Base-by-base conservation (phyloP, 1,140 invertebrate species). In the Goniozus legneri region DNA sequence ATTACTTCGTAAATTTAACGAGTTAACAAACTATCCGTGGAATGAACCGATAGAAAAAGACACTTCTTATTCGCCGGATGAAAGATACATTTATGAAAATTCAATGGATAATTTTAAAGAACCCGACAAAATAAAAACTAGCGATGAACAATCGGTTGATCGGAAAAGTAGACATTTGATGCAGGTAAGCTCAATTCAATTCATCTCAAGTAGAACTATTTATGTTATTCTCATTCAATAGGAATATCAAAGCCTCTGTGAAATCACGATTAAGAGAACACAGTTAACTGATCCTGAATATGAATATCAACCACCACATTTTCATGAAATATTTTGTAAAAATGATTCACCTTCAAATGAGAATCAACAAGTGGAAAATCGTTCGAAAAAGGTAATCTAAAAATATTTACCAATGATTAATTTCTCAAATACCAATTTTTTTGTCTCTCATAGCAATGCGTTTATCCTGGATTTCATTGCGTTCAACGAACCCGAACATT, bases 241-340 rank as follows among this genome's bases (percentile, higher is more conserved):
- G 76, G 67, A 73, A 34, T 76, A 76, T 49, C 65, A 58, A n/a
- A 68, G 61, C 47, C 64, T 77, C 19, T 77, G 77, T 32, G 65
- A 76, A 47, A 68, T 51, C 6, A 51, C 63, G 15, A 68, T 59
- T 1, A 64, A 55, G 45, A 67, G 54, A 52, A 57, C 76, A 3
- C 60, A 65, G 32, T 54, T 77, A 20, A 56, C 48, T 7, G 68
- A 77, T 47, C 32, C 46, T 3, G 61, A 65, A 15, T 77, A 64
- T 35, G 76, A 77, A 3, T 77, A 76, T 51, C 68, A 70, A 30
- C 76, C 76, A 0, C 61, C 71, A 14, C 56, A 65, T 53, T 77
- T 74, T 54, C 50, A 68, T 3, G 73, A 77, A 40, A 42, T 67
- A 15, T 65, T 67, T 39, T 77, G 76, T 58, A 73, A 72, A 52